These are phyloP conservation scores for Thalassoma bifasciatum DNA, from an alignment of 2,113 vertebrate species.

Conservation along the genomic window DNA sequence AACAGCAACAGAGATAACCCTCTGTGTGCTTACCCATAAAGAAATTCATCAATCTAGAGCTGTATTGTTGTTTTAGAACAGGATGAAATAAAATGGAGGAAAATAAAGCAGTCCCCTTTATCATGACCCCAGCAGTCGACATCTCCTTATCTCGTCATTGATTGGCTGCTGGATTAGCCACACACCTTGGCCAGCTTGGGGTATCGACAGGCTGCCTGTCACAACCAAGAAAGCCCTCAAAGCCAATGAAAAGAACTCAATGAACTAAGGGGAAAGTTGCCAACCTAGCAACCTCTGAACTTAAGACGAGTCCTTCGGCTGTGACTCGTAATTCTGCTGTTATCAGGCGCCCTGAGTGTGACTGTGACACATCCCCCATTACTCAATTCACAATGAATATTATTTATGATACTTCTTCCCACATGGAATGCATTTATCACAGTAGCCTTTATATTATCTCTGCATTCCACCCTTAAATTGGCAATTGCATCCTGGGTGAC, in stretches of 20 bases:
- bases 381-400: conserved; percentile 35
- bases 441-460: conserved; percentile 11
- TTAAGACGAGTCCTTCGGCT: conserved; percentile 30
- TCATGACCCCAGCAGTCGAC: background rate
- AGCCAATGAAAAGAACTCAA: conserved; percentile 49
- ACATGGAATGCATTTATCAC: conserved; percentile 27
- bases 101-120: conserved; percentile 27
- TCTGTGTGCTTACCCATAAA: background rate
- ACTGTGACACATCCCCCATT: conserved; percentile 8
- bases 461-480: conserved; percentile 29
- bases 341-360: background rate
- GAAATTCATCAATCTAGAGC: conserved; percentile 8
- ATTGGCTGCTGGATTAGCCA: conserved; percentile 70
- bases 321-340: conserved; percentile 15
- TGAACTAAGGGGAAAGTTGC: conserved; percentile 20
- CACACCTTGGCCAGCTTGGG: conserved; percentile 55
- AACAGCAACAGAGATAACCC: background rate
- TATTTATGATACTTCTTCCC: conserved; percentile 30
- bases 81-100: conserved; percentile 26
- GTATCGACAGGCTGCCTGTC: conserved; percentile 67
- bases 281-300: conserved; percentile 46
- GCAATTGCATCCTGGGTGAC: conserved; percentile 20
- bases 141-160: conserved; percentile 71
- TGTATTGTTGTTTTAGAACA: background rate
- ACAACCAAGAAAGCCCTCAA: conserved; percentile 48